Base-by-base conservation (phyloP, 2,113 vertebrate genomes). In the Xiphophorus hellerii region DNA sequence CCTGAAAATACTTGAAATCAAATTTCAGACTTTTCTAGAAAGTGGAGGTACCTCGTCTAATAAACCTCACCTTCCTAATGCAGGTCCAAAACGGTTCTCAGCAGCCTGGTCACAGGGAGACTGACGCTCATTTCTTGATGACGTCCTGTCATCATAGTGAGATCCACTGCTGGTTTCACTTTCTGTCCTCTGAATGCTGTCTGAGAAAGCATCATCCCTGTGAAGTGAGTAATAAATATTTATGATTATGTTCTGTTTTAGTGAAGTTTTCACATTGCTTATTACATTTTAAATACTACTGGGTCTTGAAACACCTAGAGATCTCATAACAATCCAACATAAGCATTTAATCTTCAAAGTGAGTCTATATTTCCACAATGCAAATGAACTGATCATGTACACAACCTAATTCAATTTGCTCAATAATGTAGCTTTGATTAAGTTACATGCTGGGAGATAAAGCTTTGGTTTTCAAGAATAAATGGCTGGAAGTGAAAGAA, bases 171-270 rank as follows among this genome's bases (percentile, higher is more conserved):
- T 97, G 0, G 96, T 95, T 89, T 98, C 97, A 0, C 96, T 96
- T 84, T 98, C 97, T 0, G 96, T 95, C 91, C 97, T 98, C 82
- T 96, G 98, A 78, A 98, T 86, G 90, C 93, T 96, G 92, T 99
- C 98, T 0, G 98, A 97, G 92, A 99, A 99, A 0, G 98, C 96
- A 39, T 99, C 98, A 0, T 99, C 98, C 95, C 98, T 99, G 42
- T 82, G 30, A 61, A 42, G 3, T 14, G 1, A 83, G 66, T 92
- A 62, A 89, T 39, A 92, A 64, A 83, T 67, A 85, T 42, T 42
- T 14, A 5, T 42, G 42, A 75, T 72, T 27, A 22, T 6, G 11
- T 33, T 66, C 30, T 58, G 22, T 58, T 58, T 58, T 17, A 17
- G 44, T 48, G 44, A 48, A 2, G 44, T 48, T 58, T 58, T 58